These are phyloP conservation scores for Botrylloides violaceus DNA, from an alignment of 23 tunicate genomes.

Conservation along the genomic window DNA sequence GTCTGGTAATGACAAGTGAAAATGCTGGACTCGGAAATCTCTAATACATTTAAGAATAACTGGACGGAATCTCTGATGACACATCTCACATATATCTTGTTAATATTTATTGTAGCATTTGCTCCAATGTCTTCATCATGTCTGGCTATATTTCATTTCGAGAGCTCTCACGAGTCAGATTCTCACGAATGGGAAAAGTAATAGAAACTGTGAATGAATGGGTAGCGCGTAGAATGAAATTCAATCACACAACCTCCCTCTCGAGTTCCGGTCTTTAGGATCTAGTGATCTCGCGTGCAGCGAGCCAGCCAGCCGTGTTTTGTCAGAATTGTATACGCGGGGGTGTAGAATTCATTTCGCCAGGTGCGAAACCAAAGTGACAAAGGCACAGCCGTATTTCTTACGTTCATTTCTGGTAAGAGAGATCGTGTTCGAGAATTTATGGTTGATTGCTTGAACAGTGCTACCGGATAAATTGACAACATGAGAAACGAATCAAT, in stretches of 20 bases:
- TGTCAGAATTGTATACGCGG: conserved; percentile 4
- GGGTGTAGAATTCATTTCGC: conserved; percentile 16
- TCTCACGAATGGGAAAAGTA: background rate
- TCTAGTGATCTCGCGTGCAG: conserved; percentile 21
- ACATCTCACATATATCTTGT: too few relatives aligned
- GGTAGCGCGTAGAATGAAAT: background rate
- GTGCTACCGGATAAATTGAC: conserved; percentile 22
- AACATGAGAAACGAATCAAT: conserved; percentile 12
- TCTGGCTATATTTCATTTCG: too few relatives aligned
- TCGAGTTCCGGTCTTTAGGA: conserved; percentile 1
- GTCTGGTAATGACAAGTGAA: too few relatives aligned
- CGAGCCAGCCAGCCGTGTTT: background rate
- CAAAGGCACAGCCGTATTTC: conserved; percentile 11
- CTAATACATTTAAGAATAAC: too few relatives aligned
- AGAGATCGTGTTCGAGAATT: conserved; percentile 12
- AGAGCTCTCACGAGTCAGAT: conserved; percentile 17
- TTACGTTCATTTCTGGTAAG: background rate
- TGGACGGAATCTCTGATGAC: too few relatives aligned
- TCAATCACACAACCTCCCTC: background rate
- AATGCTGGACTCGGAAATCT: too few relatives aligned
- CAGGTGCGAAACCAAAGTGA: conserved; percentile 13
- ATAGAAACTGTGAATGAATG: conserved; percentile 24
- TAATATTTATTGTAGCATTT: too few relatives aligned
- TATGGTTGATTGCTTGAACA: conserved; percentile 9
- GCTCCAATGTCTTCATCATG: too few relatives aligned